These are phyloP conservation scores for Tiliqua scincoides DNA, from an alignment of 2,113 vertebrate species.

Conservation along the genomic window DNA sequence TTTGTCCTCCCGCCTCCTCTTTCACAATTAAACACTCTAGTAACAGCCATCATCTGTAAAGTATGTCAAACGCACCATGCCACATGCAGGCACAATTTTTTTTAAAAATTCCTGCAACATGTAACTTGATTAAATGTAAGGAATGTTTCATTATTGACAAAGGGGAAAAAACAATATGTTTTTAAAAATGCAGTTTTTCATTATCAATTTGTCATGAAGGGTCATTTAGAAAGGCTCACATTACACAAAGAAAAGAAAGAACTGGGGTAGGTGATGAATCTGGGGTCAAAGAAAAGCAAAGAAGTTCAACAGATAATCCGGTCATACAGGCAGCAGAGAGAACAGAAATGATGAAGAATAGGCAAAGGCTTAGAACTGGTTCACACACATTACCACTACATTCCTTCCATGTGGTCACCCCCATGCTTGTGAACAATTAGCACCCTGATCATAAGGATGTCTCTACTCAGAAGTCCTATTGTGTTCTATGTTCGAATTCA, in stretches of 20 bases:
- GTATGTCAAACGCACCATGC: not conserved
- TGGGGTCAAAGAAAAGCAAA: not conserved
- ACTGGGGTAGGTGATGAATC: not conserved
- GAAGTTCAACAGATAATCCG: not conserved
- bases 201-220: not conserved
- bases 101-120: not conserved
- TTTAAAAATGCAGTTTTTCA: no score
- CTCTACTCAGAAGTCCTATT: no score
- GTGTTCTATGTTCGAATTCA: no score
- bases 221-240: not conserved
- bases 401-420: not conserved
- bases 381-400: not conserved
- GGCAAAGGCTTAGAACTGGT: not conserved
- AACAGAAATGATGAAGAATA: not conserved
- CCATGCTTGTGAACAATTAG: not conserved
- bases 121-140: not conserved
- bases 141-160: not conserved
- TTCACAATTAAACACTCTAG: not conserved
- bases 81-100: not conserved
- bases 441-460: no score
- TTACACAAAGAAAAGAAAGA: not conserved
- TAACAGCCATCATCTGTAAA: not conserved
- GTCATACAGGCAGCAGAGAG: not conserved
- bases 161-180: not conserved
- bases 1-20: not conserved